phyloP scores from a whole-genome alignment of 2,888 invertebrate species.

The Oithona nana region DNA sequence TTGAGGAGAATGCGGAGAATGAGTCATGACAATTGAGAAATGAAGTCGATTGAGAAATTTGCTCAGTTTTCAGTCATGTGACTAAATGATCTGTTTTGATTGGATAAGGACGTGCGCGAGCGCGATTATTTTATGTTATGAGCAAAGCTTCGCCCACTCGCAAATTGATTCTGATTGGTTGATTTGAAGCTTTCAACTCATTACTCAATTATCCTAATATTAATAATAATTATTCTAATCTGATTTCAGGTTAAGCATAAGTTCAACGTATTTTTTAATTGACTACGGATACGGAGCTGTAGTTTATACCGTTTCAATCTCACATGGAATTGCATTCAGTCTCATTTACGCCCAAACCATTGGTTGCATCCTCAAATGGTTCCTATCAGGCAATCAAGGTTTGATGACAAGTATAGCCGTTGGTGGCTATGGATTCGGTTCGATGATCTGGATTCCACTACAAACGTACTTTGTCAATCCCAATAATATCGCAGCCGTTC shows the following conservation, averaged over 20 bases:
- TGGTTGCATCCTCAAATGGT: background rate
- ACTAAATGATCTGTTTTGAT: no score
- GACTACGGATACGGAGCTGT: background rate
- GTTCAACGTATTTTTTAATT: background rate
- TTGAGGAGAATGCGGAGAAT: no score
- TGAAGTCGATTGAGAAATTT: no score
- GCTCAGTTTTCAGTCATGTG: no score
- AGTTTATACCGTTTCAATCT: background rate
- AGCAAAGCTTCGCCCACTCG: no score
- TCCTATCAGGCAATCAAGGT: background rate
- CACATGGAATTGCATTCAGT: conserved; percentile 5
- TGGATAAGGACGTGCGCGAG: no score
- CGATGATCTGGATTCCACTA: conserved; percentile 10
- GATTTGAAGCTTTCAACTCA: no score
- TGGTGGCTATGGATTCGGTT: conserved; percentile 12
- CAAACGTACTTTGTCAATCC: conserved; percentile 14
- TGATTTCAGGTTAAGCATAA: background rate
- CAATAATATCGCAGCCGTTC: background rate
- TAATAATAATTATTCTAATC: no score
- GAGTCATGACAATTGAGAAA: no score
- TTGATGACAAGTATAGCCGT: background rate
- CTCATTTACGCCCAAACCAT: background rate
- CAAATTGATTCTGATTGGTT: no score
- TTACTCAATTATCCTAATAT: no score
- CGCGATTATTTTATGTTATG: no score